Evolutionary conservation across 2,113 vertebrate species (phyloP), one percentile per base, ranked within the genome.

Genomic region (Microtus pennsylvanicus): DNA sequence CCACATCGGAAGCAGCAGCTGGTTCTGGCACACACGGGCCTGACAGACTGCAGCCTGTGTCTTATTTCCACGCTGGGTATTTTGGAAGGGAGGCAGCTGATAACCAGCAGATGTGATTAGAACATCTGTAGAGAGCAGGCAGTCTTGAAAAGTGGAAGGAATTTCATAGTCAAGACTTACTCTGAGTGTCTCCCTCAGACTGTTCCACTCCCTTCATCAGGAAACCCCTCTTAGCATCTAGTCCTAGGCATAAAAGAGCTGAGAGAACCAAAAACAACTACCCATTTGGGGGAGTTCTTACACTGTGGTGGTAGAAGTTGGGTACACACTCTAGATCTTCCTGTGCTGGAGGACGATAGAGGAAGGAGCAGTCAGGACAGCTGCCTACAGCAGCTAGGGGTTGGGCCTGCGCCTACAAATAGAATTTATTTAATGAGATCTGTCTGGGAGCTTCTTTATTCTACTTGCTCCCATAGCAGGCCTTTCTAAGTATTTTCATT

Each of bases 161-260:
- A 75, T 92, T 90, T 58, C 78, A 28, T 14, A 63, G 38, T 72
- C 8, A 55, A 33, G 28, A 55, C 76, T 69, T 58, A 88, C 69
- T 33, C 65, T 5, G 5, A 22, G 1, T 69, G 28, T 76, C 50
- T 86, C 83, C 58, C 74, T 89, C 50, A 17, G 16, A 10, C 1
- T 42, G 42, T 65, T 67, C 30, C 87, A 30, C 28, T 78, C 10
- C 61, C 30, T 87, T 76, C 24, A 35, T 26, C 9, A 55, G 86
- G 74, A 50, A 76, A 76, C 16, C 69, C 78, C 70, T 89, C 65
- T 76, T 80, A 67, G 42, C 65, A 38, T 72, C 45, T 89, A 47
- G 21, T 94, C 55, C 35, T 69, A 65, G 69, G 77, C 17, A 69
- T n/a, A 38, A 42, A 3, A 13, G n/a, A 7, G 4, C 52, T 91